Conservation (phyloP, 2,888 invertebrate genomes). For the Apantesis nais region DNA sequence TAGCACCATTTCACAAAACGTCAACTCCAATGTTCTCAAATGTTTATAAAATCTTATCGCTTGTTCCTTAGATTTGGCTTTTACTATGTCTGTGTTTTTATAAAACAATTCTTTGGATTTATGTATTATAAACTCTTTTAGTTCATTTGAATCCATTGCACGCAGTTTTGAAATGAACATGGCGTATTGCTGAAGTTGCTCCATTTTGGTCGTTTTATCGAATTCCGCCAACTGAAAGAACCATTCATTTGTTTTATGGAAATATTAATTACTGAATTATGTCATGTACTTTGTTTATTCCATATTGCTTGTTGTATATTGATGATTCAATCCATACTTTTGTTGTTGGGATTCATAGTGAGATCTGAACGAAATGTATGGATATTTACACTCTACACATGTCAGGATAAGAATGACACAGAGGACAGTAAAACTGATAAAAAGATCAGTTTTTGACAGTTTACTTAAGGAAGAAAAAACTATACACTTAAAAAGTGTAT, state of each 20-base stretch:
- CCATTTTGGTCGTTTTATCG: neutral
- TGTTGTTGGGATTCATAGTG: neutral
- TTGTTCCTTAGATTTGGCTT: neutral
- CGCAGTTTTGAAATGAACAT: too few relatives aligned
- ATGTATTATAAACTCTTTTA: neutral
- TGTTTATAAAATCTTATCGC: neutral
- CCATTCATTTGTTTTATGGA: neutral
- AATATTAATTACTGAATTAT: too few relatives aligned
- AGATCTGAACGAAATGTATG: too few relatives aligned
- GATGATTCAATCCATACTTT: neutral
- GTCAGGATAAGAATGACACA: too few relatives aligned
- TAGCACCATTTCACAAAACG: neutral
- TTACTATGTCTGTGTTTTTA: neutral
- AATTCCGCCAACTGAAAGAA: neutral
- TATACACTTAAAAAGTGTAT: too few relatives aligned
- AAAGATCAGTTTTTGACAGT: neutral
- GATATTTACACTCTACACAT: too few relatives aligned
- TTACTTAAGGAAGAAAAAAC: neutral
- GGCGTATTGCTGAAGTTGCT: too few relatives aligned
- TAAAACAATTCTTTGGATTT: neutral
- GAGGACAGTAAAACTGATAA: neutral
- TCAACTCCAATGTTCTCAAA: neutral
- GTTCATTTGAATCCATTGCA: neutral
- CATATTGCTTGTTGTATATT: neutral
- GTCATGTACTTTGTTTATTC: neutral